phyloP scores from a whole-genome alignment of 2,113 vertebrate species.

The Prionailurus viverrinus region DNA sequence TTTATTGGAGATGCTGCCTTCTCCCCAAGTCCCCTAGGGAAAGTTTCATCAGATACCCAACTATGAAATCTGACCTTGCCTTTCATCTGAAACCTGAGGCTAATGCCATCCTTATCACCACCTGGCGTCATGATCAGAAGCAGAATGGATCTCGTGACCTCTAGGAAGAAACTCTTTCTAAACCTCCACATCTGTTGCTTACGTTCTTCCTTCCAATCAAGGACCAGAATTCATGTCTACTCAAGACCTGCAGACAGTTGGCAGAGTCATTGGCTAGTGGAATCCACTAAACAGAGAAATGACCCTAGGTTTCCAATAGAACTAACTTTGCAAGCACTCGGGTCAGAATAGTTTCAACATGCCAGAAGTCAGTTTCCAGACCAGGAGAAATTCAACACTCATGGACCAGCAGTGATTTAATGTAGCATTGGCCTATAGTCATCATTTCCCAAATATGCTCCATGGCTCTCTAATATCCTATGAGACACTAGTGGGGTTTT shows the following conservation, averaged over 20 bases:
- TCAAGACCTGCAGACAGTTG: neutral
- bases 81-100: conserved; percentile 64
- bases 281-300: neutral
- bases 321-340: neutral
- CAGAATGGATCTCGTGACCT: neutral
- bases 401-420: neutral
- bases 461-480: neutral
- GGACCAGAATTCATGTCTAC: neutral
- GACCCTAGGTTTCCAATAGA: neutral
- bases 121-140: neutral
- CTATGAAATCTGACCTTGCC: conserved; percentile 53
- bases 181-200: neutral
- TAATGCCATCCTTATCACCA: neutral
- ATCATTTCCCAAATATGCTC: neutral
- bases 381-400: neutral
- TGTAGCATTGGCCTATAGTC: neutral
- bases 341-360: neutral
- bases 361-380: neutral
- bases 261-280: neutral
- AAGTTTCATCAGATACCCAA: conserved; percentile 48
- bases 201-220: neutral
- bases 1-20: conserved; percentile 31
- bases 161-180: neutral
- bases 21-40: conserved; percentile 7
- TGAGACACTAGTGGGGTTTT: neutral